Base-by-base conservation (phyloP, 1,140 invertebrate genomes). In the Hyles euphorbiae region DNA sequence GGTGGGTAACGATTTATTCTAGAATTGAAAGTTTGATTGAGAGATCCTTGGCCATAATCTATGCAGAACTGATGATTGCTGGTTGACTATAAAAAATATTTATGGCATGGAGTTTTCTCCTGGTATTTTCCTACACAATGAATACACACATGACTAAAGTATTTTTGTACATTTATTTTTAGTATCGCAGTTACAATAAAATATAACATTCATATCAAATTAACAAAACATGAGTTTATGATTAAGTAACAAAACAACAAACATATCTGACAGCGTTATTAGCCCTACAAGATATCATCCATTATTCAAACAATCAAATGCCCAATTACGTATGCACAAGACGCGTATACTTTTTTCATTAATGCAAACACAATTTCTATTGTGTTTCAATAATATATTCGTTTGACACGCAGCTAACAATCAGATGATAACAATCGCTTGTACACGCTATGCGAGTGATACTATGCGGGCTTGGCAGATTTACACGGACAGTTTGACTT, bases 311-410 rank as follows among this genome's bases (percentile, higher is more conserved):
- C 59, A 61, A 61, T 48, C 60, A 48, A 5, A 51, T 33, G 22
- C 10, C 60, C 60, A 61, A 61, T 61, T 61, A 61, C 34, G 50
- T 61, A 61, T 61, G 46, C 60, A 2, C 6, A 12, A 48, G 55
- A 44, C 54, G 9, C 50, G 48, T 12, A 22, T 9, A 57, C 43
- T 40, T 56, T 50, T 53, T 61, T 8, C 36, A 40, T 56, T 50
- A 56, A 56, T 49, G 36, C 22, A 55, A 58, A 59, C 36, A 55
- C 53, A 45, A 54, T 53, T 55, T 61, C 51, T 52, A 65, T 65
- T 65, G 63, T 65, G 57, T 65, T 65, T 54, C 43, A 56, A 65
- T 65, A 53, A 53, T 52, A 58, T 43, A 52, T 51, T 52, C 44
- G 49, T 34, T 48, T 61, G 55, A 61, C 56, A 55, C 22, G 46